Conservation (phyloP, 1,140 invertebrate genomes). For the Aethina tumida region DNA sequence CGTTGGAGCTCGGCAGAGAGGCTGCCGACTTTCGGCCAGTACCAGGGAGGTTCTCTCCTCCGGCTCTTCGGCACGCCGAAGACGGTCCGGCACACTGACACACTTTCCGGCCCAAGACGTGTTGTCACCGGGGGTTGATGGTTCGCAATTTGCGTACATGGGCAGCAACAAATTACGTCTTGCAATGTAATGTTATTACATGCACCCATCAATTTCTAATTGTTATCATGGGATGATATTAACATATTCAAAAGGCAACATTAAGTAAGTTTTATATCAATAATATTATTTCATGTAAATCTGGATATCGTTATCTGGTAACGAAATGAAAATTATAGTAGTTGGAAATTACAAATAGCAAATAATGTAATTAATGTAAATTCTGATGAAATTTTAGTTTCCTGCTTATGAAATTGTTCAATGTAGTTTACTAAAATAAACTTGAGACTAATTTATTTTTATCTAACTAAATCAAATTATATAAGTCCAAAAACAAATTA, state of each 20-base stretch:
- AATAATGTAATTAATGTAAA: no score
- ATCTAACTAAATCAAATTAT: no score
- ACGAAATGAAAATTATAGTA: no score
- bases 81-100: constrained; percentile 20
- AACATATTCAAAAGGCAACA: not conserved
- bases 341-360: no score
- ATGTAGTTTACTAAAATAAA: no score
- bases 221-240: not conserved
- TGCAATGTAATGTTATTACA: not conserved
- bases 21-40: constrained; percentile 1
- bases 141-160: not conserved
- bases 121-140: constrained; percentile 2
- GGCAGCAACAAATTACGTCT: not conserved
- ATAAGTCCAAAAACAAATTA: no score
- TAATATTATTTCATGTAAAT: no score
- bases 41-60: constrained; percentile 1
- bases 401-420: no score
- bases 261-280: not conserved
- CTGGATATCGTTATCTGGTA: no score
- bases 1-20: not conserved
- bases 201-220: not conserved
- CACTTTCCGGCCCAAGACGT: no score
- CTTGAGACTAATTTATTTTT: no score
- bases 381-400: no score
- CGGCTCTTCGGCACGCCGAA: constrained; percentile 3